These are phyloP conservation scores for Magallana gigas DNA, from an alignment of 1,140 invertebrate genomes.

Conservation along the genomic window DNA sequence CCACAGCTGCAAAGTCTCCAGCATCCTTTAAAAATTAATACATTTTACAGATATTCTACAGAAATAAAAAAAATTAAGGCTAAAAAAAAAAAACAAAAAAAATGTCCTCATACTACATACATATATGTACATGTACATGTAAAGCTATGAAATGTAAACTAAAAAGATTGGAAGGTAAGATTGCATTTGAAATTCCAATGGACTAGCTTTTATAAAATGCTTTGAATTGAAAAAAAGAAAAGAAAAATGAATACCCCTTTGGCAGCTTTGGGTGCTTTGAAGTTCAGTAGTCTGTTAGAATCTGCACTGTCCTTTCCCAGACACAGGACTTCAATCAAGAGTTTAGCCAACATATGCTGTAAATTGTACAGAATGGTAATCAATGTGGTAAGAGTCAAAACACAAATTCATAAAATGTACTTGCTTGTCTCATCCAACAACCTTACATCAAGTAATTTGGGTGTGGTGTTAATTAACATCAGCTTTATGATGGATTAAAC, in stretches of 20 bases:
- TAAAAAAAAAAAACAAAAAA: too few relatives aligned
- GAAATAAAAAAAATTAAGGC: too few relatives aligned
- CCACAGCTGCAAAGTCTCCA: constrained; percentile 88
- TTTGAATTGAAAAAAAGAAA: too few relatives aligned
- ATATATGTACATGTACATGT: too few relatives aligned
- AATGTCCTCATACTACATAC: not conserved
- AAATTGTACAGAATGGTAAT: constrained; percentile 44
- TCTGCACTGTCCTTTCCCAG: constrained; percentile 84
- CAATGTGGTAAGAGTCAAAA: not conserved
- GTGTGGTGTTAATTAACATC: too few relatives aligned
- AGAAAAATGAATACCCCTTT: constrained; percentile 75
- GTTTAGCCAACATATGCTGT: constrained; percentile 82
- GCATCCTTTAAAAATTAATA: constrained; percentile 72
- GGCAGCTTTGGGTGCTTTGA: constrained; percentile 78
- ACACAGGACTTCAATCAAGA: constrained; percentile 86
- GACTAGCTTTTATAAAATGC: too few relatives aligned
- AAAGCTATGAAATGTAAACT: too few relatives aligned
- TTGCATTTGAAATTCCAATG: too few relatives aligned
- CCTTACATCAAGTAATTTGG: too few relatives aligned
- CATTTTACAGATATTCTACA: not conserved
- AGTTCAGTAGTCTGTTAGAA: constrained; percentile 84
- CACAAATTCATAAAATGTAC: not conserved
- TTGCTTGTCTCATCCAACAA: too few relatives aligned
- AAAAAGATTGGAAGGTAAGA: too few relatives aligned
- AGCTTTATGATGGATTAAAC: too few relatives aligned